Conservation (phyloP, 2,797 vertebrate species). For the Pipistrellus nathusii region DNA sequence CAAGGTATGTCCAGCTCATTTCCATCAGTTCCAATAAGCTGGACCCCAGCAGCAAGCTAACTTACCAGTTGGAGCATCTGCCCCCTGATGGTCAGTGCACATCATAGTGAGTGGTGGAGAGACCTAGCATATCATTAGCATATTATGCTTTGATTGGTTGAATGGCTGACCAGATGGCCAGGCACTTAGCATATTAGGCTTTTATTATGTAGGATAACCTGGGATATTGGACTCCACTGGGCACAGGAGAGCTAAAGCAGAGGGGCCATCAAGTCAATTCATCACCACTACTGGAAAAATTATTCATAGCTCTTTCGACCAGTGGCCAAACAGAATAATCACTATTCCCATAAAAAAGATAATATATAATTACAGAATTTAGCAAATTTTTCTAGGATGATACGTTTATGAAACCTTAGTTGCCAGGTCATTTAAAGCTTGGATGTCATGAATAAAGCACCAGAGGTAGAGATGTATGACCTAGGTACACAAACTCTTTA, state of each 20-base stretch:
- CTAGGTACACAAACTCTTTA: slow-evolving; percentile 41
- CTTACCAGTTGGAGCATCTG: no score
- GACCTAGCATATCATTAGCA: no score
- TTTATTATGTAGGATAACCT: background rate
- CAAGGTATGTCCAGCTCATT: no score
- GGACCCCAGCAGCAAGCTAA: no score
- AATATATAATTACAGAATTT: slow-evolving; percentile 17
- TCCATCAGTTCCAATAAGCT: no score
- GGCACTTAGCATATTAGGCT: no score
- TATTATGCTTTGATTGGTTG: no score
- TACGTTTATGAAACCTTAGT: background rate
- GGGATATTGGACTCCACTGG: background rate
- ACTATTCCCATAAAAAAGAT: background rate
- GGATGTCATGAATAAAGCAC: slow-evolving; percentile 22
- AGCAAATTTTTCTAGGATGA: background rate
- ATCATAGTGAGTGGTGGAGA: no score
- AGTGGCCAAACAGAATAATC: background rate
- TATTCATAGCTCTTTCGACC: background rate
- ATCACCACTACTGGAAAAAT: background rate
- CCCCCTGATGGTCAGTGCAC: no score
- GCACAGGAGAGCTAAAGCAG: background rate
- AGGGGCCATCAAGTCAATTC: background rate
- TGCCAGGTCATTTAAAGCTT: slow-evolving; percentile 18
- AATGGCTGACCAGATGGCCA: no score
- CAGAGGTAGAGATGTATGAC: background rate